Conservation (phyloP, 2,113 vertebrate genomes). For the Indicator maculatus region DNA sequence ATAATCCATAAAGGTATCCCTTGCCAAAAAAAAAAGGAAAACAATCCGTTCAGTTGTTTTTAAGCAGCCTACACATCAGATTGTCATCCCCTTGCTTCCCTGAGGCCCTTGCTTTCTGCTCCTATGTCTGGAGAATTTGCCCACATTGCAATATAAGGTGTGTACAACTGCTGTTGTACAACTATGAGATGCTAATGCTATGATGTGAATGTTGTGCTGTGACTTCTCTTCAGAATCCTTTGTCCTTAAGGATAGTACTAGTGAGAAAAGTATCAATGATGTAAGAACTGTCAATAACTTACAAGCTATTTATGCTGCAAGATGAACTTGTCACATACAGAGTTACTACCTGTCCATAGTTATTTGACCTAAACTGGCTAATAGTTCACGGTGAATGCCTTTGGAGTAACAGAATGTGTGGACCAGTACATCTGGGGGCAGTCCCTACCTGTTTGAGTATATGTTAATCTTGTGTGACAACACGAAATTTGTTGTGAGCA, state of each 20-base stretch:
- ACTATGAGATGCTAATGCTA: neutral
- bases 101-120: neutral
- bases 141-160: rapidly evolving
- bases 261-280: neutral
- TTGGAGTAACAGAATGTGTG: neutral
- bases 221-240: neutral
- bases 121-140: rapidly evolving
- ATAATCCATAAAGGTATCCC: rapidly evolving
- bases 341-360: rapidly evolving
- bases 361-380: neutral
- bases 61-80: neutral
- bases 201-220: neutral
- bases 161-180: neutral
- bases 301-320: neutral
- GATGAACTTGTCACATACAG: neutral
- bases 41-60: neutral
- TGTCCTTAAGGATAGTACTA: neutral
- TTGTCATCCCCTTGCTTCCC: neutral
- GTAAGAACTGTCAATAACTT: neutral
- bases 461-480: neutral
- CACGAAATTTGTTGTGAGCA: neutral
- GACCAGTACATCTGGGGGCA: too few species aligned
- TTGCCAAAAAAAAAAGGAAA: neutral
- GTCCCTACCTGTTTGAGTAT: neutral
- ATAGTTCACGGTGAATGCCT: neutral